phyloP scores from a whole-genome alignment of 2,888 invertebrate genomes.

The Spilarctia lutea region DNA sequence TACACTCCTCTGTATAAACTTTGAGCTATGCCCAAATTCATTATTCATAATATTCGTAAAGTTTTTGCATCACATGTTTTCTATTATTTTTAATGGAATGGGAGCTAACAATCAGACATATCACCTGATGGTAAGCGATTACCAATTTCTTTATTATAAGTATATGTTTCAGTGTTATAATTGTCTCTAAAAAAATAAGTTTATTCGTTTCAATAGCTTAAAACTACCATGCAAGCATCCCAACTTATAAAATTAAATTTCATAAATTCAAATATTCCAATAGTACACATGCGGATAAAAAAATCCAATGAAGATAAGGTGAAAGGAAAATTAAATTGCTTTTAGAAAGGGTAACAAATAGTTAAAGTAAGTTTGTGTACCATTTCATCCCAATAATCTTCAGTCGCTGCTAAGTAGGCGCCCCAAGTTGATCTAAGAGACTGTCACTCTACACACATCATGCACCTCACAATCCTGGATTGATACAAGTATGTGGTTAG shows the following conservation, averaged over 20 bases:
- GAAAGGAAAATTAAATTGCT: slow-evolving; percentile 6
- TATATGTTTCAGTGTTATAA: neutral
- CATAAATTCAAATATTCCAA: slow-evolving; percentile 23
- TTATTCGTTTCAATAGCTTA: slow-evolving; percentile 18
- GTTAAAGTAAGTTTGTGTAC: slow-evolving; percentile 70
- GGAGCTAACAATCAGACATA: too few relatives aligned
- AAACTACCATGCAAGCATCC: slow-evolving; percentile 48
- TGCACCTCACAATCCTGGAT: slow-evolving; percentile 84
- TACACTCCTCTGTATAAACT: too few relatives aligned
- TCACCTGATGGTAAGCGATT: too few relatives aligned
- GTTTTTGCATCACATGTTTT: too few relatives aligned
- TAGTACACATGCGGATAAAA: slow-evolving; percentile 30
- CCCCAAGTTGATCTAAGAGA: slow-evolving; percentile 66
- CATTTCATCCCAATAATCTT: slow-evolving; percentile 84
- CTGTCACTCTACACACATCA: slow-evolving; percentile 76
- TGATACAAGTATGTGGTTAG: slow-evolving; percentile 80
- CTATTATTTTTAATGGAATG: too few relatives aligned
- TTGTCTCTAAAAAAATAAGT: slow-evolving; percentile 15
- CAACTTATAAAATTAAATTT: slow-evolving; percentile 34
- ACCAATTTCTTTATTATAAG: too few relatives aligned
- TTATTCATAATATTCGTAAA: too few relatives aligned
- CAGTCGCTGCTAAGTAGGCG: slow-evolving; percentile 66
- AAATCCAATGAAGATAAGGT: slow-evolving; percentile 4
- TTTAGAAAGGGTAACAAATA: slow-evolving; percentile 40
- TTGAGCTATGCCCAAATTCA: too few relatives aligned